Evolutionary conservation across 2,113 vertebrate species (phyloP).

Genomic region (Antechinus stuartii): DNA sequence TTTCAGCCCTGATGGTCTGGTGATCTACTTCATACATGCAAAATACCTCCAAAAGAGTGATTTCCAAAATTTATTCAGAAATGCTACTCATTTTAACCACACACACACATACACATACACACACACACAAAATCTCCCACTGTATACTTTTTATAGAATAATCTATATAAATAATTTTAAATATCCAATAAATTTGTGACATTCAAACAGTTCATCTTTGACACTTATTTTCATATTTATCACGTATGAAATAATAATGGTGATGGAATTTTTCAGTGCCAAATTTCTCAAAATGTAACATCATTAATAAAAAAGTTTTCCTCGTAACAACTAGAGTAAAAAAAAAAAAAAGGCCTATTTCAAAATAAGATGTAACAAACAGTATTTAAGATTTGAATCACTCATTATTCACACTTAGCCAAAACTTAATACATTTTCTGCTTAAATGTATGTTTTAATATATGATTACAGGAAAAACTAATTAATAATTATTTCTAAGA

Average conservation of each 20-base stretch:
- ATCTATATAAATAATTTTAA: not conserved
- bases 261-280: not conserved
- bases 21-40: not conserved
- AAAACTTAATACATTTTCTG: not conserved
- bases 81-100: not conserved
- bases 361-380: not conserved
- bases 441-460: not conserved
- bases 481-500: not conserved
- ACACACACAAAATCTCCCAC: not conserved
- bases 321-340: not conserved
- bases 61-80: not conserved
- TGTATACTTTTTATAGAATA: not conserved
- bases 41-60: not conserved
- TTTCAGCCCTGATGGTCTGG: not conserved
- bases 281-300: not conserved
- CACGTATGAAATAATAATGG: not conserved
- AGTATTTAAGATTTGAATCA: not conserved
- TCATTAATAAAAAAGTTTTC: not conserved
- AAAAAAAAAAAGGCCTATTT: not conserved
- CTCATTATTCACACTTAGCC: not conserved
- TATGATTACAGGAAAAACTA: not conserved
- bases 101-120: not conserved
- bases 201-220: not conserved
- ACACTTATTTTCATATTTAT: not conserved
- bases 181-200: not conserved